Base-by-base conservation (phyloP, 2,888 invertebrate species). In the Crepidodera aurea region DNA sequence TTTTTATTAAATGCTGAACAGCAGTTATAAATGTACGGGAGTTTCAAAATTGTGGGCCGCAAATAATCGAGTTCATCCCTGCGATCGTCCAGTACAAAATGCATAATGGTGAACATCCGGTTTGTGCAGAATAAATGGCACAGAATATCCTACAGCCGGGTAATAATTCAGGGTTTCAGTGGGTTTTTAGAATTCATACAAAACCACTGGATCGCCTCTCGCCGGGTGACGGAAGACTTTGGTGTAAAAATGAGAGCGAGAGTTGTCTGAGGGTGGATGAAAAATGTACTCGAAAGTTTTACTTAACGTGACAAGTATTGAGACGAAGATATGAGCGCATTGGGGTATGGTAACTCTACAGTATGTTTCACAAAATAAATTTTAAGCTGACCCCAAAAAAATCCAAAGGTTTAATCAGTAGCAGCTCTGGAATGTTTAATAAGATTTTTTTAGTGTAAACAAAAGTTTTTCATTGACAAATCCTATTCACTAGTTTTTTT, bases 41-140 rank as follows among this genome's bases (percentile, higher is more conserved):
- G n/a, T n/a, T n/a, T n/a, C n/a, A n/a, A n/a, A n/a, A n/a, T n/a
- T n/a, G n/a, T n/a, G n/a, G n/a, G n/a, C n/a, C n/a, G n/a, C n/a
- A n/a, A n/a, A n/a, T n/a, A n/a, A n/a, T n/a, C 32, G 5, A 46
- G 12, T 19, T 8, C 42, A 15, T 1, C 18, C 15, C 42, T 42
- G 42, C 6, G 2, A 34, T 1, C 12, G 13, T 1, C 27, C 27
- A 46, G 46, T 46, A 46, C 32, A 55, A 56, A 56, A 34, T 46
- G 56, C 46, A 56, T 56, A 56, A 56, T 56, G 39, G 58, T 40
- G 58, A 58, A 13, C 58, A 57, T 57, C 57, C 48, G 57, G 39
- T 50, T 39, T 25, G 25, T 37, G 19, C 39, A 50, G 50, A 32
- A 58, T 58, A 58, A 51, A 58, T 51, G 51, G 51, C 32, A 50